Base-by-base conservation (phyloP, 2,113 vertebrate genomes). In the Alligator mississippiensis region DNA sequence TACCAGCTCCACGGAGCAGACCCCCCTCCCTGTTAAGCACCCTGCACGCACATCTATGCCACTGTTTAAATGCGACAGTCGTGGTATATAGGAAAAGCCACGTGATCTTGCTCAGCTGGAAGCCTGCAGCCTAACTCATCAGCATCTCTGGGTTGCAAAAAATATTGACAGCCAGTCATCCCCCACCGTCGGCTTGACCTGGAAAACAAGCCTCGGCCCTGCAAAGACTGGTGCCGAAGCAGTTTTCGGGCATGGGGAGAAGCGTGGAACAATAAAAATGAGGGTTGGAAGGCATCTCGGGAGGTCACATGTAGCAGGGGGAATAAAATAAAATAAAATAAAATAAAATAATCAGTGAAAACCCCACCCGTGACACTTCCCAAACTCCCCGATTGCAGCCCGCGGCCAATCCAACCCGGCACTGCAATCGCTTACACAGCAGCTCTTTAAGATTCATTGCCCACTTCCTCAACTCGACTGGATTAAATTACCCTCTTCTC, bases 361-460 rank as follows among this genome's bases (percentile, higher is more conserved):
- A 90, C 78, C 55, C 60, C 78, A 82, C 75, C 74, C 6, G 57
- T 79, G 79, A 54, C 14, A 57, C 63, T 61, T 58, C 75, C 34
- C 7, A 61, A 78, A 64, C 75, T 74, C 27, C 70, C 12, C 0
- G 1, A 6, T 1, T 0, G 9, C 70, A 70, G 59, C 30, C 70
- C 34, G 34, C 7, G 5, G 1, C 63, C 63, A 57, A 30, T 60
- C 66, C 10, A 1, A 34, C 34, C 34, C 34, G 34, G 34, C 34
- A 34, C 34, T 34, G 34, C 34, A 34, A 34, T 34, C 34, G 14
- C 84, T 90, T 54, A 60, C 76, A 57, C 3, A 1, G 1, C 9
- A 9, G 61, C 88, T 88, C 82, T 83, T 78, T 80, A 55, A 68
- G 86, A 72, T 27, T 68, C 85, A 30, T 60, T 38, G 68, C 34